Conservation (phyloP, 1,140 invertebrate species). For the Trachelipus rathkii region DNA sequence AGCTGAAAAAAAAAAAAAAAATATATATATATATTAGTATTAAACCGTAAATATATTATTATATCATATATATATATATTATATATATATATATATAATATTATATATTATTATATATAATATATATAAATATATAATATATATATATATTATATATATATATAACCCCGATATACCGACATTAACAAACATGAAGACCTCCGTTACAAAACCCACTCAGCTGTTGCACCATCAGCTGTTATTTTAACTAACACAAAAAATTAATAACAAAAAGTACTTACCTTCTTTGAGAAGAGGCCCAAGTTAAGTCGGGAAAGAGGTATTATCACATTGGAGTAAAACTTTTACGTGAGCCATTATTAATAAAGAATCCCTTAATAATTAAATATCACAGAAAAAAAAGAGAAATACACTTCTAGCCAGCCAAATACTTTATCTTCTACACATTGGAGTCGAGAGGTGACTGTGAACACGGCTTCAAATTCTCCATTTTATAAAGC, state of each 20-base stretch:
- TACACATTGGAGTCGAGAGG: background rate
- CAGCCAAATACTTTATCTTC: background rate
- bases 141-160: too few species aligned
- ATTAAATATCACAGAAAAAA: background rate
- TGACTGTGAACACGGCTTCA: too few species aligned
- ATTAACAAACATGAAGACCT: background rate
- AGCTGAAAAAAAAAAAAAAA: background rate
- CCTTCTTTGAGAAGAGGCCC: background rate
- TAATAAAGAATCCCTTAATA: background rate
- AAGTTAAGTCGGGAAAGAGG: background rate
- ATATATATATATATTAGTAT: too few species aligned
- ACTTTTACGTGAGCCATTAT: background rate
- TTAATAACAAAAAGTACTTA: background rate
- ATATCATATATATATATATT: too few species aligned
- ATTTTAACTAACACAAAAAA: background rate
- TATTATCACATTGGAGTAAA: background rate
- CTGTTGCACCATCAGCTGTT: background rate
- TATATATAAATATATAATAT: too few species aligned
- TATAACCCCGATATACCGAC: background rate
- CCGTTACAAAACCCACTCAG: background rate
- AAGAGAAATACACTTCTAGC: background rate
- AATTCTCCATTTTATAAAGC: too few species aligned
- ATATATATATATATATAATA: too few species aligned
- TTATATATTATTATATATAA: too few species aligned
- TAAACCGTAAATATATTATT: too few species aligned